Evolutionary conservation across 2,113 vertebrate genomes (phyloP), one percentile per base, ranked within the genome.

Genomic region (Dromas ardeola): DNA sequence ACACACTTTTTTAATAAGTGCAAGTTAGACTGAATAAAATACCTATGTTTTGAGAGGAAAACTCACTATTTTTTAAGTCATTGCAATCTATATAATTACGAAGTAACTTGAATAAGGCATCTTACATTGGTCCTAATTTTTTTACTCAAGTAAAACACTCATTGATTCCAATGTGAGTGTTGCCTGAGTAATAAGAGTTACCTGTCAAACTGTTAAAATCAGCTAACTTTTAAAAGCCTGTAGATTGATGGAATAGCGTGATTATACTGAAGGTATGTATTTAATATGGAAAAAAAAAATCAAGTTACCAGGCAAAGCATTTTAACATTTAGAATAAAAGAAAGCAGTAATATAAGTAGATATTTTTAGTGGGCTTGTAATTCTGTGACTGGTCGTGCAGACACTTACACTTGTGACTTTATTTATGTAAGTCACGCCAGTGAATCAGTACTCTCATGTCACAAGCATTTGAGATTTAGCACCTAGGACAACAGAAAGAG

Each of bases 21-120:
- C 13, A 73, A 89, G 87, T 85, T 83, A 90, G 29, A 80, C 50
- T 5, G 12, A 86, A 82, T 74, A 70, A 97, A 94, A 88, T 74
- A 30, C 49, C 83, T 90, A 55, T 69, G 62, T 74, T 95, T 90
- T 55, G 66, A 90, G 49, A 97, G 85, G 10, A 95, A 80, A 94
- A 77, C 62, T 93, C 66, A 77, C 30, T 76, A 69, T 86, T 93
- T 96, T 93, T 95, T 69, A 90, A 95, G 86, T 85, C 66, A 72
- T 11, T 94, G 63, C 23, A 81, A 84, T 66, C 65, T 91, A 63
- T 90, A 26, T 59, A 93, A 93, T 95, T 86, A 96, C 32, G 63
- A 91, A 95, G 77, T 97, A 97, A 95, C 89, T 85, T 94, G 93
- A 96, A 94, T 67, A 97, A 95, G 86, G 84, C 73, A 93, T 91